phyloP scores from a whole-genome alignment of 2,113 vertebrate species.

The Neotragus pygmaeus region DNA sequence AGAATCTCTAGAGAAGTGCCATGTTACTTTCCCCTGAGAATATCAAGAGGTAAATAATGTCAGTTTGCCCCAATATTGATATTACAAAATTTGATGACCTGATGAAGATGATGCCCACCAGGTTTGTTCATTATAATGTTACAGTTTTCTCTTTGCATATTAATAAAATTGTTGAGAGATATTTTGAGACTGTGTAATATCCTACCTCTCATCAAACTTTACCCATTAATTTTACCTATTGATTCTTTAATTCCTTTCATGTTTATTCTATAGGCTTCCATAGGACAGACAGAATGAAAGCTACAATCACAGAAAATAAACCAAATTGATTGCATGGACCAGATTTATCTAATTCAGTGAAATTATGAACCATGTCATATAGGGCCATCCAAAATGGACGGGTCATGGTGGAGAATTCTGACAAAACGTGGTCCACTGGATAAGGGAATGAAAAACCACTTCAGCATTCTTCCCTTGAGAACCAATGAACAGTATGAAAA shows the following conservation, averaged over 20 bases:
- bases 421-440: not conserved
- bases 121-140: not conserved
- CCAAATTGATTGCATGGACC: not conserved
- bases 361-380: not conserved
- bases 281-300: not conserved
- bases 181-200: not conserved
- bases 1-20: not conserved
- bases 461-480: not conserved
- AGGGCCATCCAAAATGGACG: fast-evolving
- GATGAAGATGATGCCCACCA: not conserved
- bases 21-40: not conserved
- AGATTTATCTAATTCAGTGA: not conserved
- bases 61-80: not conserved
- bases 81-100: not conserved
- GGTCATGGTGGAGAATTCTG: not conserved
- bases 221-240: not conserved
- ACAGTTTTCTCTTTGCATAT: not conserved
- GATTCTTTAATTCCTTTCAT: not conserved
- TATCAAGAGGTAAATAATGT: not conserved
- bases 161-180: not conserved
- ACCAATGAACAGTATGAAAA: not conserved
- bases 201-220: not conserved
- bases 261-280: not conserved
- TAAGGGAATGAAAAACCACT: not conserved
- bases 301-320: not conserved